Base-by-base conservation (phyloP, 1,140 invertebrate species). In the Zaprionus ornatus region DNA sequence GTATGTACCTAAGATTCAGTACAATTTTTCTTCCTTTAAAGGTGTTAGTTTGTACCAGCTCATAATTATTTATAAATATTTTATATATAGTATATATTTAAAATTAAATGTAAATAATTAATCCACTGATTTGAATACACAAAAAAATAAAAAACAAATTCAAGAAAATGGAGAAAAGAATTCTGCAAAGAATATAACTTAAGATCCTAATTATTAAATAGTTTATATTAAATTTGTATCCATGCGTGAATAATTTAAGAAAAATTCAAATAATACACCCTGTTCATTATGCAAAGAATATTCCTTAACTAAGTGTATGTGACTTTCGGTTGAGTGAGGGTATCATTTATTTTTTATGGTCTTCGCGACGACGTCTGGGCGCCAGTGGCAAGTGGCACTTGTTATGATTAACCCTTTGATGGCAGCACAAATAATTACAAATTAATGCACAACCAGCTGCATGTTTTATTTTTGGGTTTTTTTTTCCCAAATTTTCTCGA, bases 321-420 rank as follows among this genome's bases (percentile, higher is more conserved):
- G 5, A 50, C 7, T 29, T 48, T 63, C 27, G 42, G 15, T 19
- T 13, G 17, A 27, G 35, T n/a, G 10, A 42, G 35, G 6, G n/a
- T 45, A 45, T 19, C 19, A 50, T 42, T 35, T 10, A 15, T 56
- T 32, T 59, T 35, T 25, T 17, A 64, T 55, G 15, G 45, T 35
- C 29, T 37, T 2, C 35, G 27, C 54, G 17, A 21, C 54, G 69
- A 59, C 29, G 17, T 45, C 19, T 64, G 61, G 54, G 48, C 40
- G 65, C 59, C 42, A 23, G 40, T 9, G 35, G 12, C 54, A 67
- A 76, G 60, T 63, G 66, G 52, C 75, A 82, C 75, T 75, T 79
- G 81, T 73, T 66, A 50, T 83, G 66, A 79, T 77, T 83, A 83
- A 79, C 80, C 76, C 75, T 78, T 82, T 67, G 71, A 63, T 79